These are phyloP conservation scores for Lutjanus argentimaculatus DNA, from an alignment of 2,797 vertebrate species.

Conservation along the genomic window DNA sequence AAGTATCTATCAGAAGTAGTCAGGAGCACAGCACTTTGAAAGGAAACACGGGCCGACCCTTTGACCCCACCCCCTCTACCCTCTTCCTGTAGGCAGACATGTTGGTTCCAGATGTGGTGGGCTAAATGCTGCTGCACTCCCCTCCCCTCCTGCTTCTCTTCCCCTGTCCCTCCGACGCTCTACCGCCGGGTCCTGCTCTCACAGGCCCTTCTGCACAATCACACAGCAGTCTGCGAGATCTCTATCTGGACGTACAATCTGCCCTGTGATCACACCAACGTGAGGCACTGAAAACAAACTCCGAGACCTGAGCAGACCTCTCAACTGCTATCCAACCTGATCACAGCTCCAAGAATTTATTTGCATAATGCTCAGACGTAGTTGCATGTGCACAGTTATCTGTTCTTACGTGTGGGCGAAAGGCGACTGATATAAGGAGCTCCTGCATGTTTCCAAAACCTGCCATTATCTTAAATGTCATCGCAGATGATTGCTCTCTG, in stretches of 20 bases:
- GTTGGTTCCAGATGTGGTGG: conserved; percentile 95
- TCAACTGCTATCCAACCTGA: conserved; percentile 63
- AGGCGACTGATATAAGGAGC: conserved; percentile 58
- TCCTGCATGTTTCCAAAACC: conserved; percentile 62
- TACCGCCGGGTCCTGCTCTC: conserved; percentile 63
- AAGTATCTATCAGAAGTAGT: conserved; percentile 97
- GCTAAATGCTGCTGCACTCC: conserved; percentile 60
- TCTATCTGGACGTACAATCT: conserved; percentile 74
- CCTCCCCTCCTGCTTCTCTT: conserved; percentile 33
- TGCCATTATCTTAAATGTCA: conserved; percentile 70
- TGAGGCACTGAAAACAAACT: conserved; percentile 78
- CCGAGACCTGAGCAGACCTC: conserved; percentile 67
- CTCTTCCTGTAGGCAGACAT: conserved; percentile 93
- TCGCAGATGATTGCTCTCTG: conserved; percentile 68
- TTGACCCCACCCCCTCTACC: conserved; percentile 90
- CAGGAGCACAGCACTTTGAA: conserved; percentile 90
- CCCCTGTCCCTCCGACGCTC: conserved; percentile 50
- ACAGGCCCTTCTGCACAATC: conserved; percentile 73
- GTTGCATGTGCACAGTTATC: conserved; percentile 71
- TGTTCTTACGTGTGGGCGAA: conserved; percentile 62
- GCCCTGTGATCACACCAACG: conserved; percentile 74
- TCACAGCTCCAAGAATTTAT: conserved; percentile 65
- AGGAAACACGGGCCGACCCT: conserved; percentile 93
- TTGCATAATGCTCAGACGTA: conserved; percentile 61
- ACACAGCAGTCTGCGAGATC: conserved; percentile 73